Base-by-base conservation (phyloP, 2,113 vertebrate species). In the Urocynchramus pylzowi region DNA sequence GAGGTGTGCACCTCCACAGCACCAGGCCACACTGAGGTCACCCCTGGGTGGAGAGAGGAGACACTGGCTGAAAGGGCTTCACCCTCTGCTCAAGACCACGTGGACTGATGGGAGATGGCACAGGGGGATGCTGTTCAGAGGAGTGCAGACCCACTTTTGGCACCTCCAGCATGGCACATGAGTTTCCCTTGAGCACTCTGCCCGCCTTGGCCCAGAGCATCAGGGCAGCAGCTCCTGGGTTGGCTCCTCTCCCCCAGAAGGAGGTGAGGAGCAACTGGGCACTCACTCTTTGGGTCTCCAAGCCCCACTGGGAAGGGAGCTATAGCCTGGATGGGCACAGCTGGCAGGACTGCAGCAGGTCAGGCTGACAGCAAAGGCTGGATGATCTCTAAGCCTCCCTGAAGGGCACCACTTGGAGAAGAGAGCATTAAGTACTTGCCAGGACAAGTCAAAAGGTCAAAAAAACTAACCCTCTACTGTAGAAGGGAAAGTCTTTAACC, bases 121-220 rank as follows among this genome's bases (percentile, higher is more conserved):
- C 17, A 53, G 61, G 8, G 49, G 11, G 8, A 41, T 19, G n/a
- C 45, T 13, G 21, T 4, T 18, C 31, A 35, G 37, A 33, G 50
- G 27, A 74, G 21, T 5, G 3, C 64, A 64, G 59, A 50, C 7
- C 6, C 9, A 4, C 33, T 60, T 50, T 60, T 17, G 16, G 30
- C n/a, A 39, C 16, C 28, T 61, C 57, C 59, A 61, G 37, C 37
- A 33, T 14, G 33, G 22, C 0, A 2, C 18, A 7, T 0, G 1
- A 35, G 2, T 35, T 67, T 74, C n/a, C 26, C 50, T 33, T 12
- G 41, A 64, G 7, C 27, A 23, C 13, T 5, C 19, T 65, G 45
- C 10, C 27, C 2, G 0, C 9, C 24, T 63, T 0, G 4, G 18
- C 23, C 35, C 12, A 22, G 59, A 28, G 6, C 2, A 2, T 3